phyloP scores from a whole-genome alignment of 2,888 invertebrate genomes.

The Drosophila tanythrix region DNA sequence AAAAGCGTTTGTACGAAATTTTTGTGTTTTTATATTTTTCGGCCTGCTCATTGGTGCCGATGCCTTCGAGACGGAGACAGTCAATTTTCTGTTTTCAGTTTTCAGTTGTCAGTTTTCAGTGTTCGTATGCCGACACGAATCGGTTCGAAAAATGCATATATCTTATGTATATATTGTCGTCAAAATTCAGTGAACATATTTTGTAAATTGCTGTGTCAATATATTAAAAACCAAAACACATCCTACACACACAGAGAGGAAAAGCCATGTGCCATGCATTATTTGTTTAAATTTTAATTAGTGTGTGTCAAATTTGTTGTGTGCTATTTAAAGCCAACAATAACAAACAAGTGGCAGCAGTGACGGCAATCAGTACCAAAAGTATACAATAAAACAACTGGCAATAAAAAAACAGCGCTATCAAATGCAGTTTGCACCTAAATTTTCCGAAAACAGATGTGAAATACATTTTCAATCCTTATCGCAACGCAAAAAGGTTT shows the following conservation, averaged over 20 bases:
- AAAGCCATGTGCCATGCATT: neutral
- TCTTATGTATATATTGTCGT: slow-evolving; percentile 17
- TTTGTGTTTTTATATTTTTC: slow-evolving; percentile 3
- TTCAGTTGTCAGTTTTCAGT: slow-evolving; percentile 20
- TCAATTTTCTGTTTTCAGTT: slow-evolving; percentile 37
- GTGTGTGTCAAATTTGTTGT: slow-evolving; percentile 24
- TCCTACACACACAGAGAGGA: neutral
- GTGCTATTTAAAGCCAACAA: slow-evolving; percentile 21
- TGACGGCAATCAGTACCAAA: slow-evolving; percentile 1
- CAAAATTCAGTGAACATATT: slow-evolving; percentile 5
- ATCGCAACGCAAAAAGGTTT: slow-evolving; percentile 13
- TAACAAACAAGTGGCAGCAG: slow-evolving; percentile 6
- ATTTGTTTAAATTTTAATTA: slow-evolving; percentile 15
- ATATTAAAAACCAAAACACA: slow-evolving; percentile 4
- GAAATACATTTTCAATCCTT: slow-evolving; percentile 12
- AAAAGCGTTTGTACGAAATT: slow-evolving; percentile 5
- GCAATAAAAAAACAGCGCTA: slow-evolving; percentile 4
- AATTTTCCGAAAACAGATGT: slow-evolving; percentile 11
- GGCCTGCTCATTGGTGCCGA: slow-evolving; percentile 23
- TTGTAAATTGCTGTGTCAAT: slow-evolving; percentile 13
- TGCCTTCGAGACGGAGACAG: slow-evolving; percentile 29
- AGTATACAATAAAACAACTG: neutral
- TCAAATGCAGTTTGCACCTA: slow-evolving; percentile 10
- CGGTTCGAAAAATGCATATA: slow-evolving; percentile 10
- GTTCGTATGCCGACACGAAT: slow-evolving; percentile 21